These are phyloP conservation scores for Mellilla xanthometata DNA, from an alignment of 2,888 invertebrate species.

Conservation along the genomic window DNA sequence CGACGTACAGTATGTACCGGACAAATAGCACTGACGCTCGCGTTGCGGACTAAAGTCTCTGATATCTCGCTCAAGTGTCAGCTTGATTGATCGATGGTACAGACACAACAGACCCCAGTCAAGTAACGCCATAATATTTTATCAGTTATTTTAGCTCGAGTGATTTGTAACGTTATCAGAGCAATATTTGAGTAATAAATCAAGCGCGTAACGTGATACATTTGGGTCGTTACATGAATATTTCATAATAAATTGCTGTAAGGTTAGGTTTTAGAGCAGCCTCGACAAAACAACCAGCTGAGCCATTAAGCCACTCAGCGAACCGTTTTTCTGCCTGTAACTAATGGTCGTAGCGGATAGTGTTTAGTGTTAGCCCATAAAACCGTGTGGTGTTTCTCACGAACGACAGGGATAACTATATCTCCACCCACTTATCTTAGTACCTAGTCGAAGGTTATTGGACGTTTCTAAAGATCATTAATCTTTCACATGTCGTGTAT, in stretches of 20 bases:
- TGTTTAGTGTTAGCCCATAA: conserved; percentile 19
- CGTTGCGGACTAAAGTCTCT: conserved; percentile 38
- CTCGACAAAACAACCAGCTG: conserved; percentile 25
- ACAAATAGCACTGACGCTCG: conserved; percentile 17
- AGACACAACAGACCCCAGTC: conserved; percentile 35
- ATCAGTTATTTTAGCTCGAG: conserved; percentile 47
- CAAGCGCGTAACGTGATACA: conserved; percentile 30
- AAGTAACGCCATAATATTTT: conserved; percentile 38
- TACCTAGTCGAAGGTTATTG: background rate
- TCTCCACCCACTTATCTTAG: background rate
- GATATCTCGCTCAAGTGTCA: conserved; percentile 53
- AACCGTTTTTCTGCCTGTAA: conserved; percentile 29
- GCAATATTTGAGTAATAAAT: conserved; percentile 31
- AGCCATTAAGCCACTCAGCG: conserved; percentile 29
- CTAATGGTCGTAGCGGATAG: conserved; percentile 22
- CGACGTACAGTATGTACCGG: conserved; percentile 36
- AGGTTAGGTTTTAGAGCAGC: conserved; percentile 20
- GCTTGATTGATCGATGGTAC: conserved; percentile 59
- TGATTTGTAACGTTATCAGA: conserved; percentile 35
- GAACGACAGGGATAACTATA: no score
- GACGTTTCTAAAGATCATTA: conserved; percentile 12
- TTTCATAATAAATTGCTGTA: conserved; percentile 30
- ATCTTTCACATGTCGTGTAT: conserved; percentile 11
- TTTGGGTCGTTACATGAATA: conserved; percentile 27
- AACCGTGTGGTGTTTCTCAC: conserved; percentile 2